Percentiles rank a stretch among this genome's conserved stretches.
Evolutionary conservation across 1,140 invertebrate genomes (phyloP).

Genomic region (Sycophaga agraensis): DNA sequence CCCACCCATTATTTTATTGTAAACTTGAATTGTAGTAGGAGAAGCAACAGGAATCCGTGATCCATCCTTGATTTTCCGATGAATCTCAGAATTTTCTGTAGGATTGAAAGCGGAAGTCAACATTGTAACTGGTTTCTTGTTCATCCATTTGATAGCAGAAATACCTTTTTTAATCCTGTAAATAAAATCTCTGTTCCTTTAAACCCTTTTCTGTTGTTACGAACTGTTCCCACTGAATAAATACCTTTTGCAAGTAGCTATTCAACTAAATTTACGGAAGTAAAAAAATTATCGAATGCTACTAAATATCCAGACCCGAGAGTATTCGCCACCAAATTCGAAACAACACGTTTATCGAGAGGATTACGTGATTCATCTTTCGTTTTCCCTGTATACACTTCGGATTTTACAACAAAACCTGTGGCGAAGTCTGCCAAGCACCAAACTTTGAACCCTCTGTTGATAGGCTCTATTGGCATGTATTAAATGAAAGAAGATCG

Average conservation of each 20-base stretch:
- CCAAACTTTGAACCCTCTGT: constrained; percentile 46
- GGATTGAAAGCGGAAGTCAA: constrained; percentile 38
- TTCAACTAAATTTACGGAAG: constrained; percentile 28
- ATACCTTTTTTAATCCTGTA: too few relatives aligned
- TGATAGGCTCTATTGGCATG: constrained; percentile 47
- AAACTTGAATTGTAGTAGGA: constrained; percentile 34
- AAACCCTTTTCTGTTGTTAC: constrained; percentile 37
- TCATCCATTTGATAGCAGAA: constrained; percentile 48
- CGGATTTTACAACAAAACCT: constrained; percentile 50
- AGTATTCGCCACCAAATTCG: neutral
- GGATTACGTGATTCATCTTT: constrained; percentile 4
- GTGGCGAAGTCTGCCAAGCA: constrained; percentile 36
- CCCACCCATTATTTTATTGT: too few relatives aligned
- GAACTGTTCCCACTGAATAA: constrained; percentile 46
- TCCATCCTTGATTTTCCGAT: too few relatives aligned
- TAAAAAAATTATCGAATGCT: constrained; percentile 15
- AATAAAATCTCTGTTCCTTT: constrained; percentile 41
- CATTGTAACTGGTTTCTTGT: constrained; percentile 47
- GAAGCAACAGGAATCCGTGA: constrained; percentile 37
- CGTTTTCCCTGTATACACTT: constrained; percentile 51
- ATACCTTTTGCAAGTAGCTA: constrained; percentile 40
- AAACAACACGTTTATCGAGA: neutral
- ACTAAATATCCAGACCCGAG: neutral
- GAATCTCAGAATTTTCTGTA: constrained; percentile 37
- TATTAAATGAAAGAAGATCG: constrained; percentile 43